Conservation (phyloP, 2,797 vertebrate species). For the Eupleurogrammus muticus region DNA sequence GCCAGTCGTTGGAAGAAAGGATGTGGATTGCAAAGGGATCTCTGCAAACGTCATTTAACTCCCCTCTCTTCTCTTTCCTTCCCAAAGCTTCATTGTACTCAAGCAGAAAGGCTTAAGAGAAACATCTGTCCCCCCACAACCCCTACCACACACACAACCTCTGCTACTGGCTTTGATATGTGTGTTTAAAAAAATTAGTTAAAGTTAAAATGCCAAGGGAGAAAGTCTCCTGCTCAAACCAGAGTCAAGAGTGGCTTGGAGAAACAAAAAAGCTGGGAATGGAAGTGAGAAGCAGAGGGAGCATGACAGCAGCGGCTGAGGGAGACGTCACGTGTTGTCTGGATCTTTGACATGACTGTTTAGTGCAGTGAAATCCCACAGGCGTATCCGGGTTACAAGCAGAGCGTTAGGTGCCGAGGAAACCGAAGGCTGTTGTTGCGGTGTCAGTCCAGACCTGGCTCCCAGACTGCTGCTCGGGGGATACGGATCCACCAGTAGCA, state of each 20-base stretch:
- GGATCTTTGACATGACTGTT: constrained; percentile 79
- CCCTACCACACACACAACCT: constrained; percentile 12
- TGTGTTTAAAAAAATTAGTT: constrained; percentile 85
- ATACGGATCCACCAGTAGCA: constrained; percentile 46
- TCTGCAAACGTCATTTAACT: constrained; percentile 72
- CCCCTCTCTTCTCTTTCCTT: constrained; percentile 47
- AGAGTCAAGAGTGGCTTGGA: constrained; percentile 60
- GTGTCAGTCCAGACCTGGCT: constrained; percentile 59
- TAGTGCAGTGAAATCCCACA: constrained; percentile 71
- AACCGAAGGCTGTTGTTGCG: constrained; percentile 52
- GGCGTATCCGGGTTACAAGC: constrained; percentile 61
- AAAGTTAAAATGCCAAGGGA: constrained; percentile 78
- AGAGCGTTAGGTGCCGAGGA: constrained; percentile 49
- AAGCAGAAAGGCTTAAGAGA: constrained; percentile 76
- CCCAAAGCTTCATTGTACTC: constrained; percentile 79
- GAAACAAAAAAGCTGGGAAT: not conserved
- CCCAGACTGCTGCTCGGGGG: constrained; percentile 54
- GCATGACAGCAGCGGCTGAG: constrained; percentile 79
- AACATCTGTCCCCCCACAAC: constrained; percentile 67
- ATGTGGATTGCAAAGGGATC: constrained; percentile 82
- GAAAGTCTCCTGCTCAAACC: constrained; percentile 66
- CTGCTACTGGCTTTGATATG: constrained; percentile 79
- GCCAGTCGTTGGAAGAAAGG: constrained; percentile 79
- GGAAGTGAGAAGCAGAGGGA: constrained; percentile 59
- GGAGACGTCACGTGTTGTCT: constrained; percentile 72